Evolutionary conservation across 2,113 vertebrate genomes (phyloP).

Genomic region (Psettodes erumei): DNA sequence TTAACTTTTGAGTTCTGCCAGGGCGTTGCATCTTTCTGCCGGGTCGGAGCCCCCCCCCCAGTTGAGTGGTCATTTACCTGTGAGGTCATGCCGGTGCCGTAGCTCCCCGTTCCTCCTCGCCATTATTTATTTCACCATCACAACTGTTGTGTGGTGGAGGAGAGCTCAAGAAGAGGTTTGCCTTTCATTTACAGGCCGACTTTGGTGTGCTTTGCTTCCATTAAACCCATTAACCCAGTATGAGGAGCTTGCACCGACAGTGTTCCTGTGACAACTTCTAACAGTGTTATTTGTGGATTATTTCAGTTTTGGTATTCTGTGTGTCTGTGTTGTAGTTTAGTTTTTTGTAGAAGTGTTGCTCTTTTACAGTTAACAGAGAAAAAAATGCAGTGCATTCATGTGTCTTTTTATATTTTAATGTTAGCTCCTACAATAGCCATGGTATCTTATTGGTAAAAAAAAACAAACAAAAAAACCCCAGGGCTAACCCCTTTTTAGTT

Average conservation of each 20-base stretch:
- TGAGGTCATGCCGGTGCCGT: neutral
- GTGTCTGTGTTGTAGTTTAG: constrained; percentile 12
- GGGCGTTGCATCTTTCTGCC: too few species aligned
- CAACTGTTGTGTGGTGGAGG: constrained; percentile 1
- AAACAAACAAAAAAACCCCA: neutral
- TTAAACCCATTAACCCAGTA: neutral
- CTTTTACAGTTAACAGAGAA: neutral
- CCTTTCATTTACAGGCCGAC: neutral
- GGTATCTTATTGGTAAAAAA: neutral
- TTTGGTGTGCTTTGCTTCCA: neutral
- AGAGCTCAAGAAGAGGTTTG: neutral
- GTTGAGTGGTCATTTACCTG: neutral
- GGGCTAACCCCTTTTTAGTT: neutral
- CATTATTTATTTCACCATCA: too few species aligned
- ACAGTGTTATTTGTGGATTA: constrained; percentile 10
- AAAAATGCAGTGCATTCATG: neutral
- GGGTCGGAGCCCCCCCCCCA: too few species aligned
- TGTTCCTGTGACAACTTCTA: constrained; percentile 10
- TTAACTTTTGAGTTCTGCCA: too few species aligned
- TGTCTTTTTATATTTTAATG: neutral
- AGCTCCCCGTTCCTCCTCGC: neutral
- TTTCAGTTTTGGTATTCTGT: neutral
- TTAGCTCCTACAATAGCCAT: neutral
- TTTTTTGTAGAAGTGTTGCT: neutral
- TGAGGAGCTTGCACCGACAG: neutral